Percentiles rank a stretch among this genome's conserved stretches.
phyloP scores from a whole-genome alignment of 2,888 invertebrate species.

The Nasonovia ribisnigri region DNA sequence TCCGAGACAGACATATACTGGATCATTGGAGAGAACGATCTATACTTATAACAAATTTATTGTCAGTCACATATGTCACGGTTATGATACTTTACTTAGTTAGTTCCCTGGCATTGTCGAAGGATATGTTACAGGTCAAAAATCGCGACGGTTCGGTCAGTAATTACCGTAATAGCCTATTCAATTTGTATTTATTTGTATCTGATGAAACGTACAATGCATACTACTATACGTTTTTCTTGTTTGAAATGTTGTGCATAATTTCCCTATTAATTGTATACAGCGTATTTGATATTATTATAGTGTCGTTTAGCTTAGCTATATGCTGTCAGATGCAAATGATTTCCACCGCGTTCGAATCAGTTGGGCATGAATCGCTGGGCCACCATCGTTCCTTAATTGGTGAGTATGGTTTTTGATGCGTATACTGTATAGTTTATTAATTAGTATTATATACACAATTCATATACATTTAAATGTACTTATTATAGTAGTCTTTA shows the following conservation, averaged over 20 bases:
- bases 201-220: not conserved
- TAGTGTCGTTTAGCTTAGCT: not conserved
- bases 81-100: rapidly evolving
- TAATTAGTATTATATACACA: no score
- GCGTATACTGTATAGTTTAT: no score
- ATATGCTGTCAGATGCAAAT: not conserved
- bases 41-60: rapidly evolving
- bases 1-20: not conserved
- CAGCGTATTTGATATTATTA: not conserved
- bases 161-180: not conserved
- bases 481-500: no score
- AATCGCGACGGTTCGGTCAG: not conserved
- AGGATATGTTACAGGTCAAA: not conserved
- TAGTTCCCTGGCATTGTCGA: not conserved
- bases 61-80: not conserved
- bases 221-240: not conserved
- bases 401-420: not conserved
- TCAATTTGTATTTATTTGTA: not conserved
- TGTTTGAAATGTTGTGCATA: not conserved
- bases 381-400: not conserved
- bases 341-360: not conserved
- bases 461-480: no score
- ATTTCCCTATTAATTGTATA: rapidly evolving
- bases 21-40: not conserved
- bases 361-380: not conserved